Conservation (phyloP, 2,888 invertebrate species). For the Rhagonycha lutea region DNA sequence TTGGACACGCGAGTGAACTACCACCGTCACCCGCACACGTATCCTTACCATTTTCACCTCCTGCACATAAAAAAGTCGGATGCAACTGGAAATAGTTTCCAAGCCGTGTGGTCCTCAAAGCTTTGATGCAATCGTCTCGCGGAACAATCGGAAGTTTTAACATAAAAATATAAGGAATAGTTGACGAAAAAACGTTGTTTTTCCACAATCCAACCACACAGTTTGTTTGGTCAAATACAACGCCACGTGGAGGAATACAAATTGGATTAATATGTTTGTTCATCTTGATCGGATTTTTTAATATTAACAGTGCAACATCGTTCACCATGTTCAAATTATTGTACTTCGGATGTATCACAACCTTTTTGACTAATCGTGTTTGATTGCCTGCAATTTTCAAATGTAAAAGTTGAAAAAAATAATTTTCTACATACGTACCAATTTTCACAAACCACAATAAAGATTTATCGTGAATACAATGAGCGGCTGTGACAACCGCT, state of each 20-base stretch:
- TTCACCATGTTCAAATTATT: constrained; percentile 67
- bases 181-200: constrained; percentile 53
- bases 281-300: constrained; percentile 61
- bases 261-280: constrained; percentile 69
- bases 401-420: not conserved
- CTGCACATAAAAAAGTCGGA: constrained; percentile 75
- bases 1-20: constrained; percentile 74
- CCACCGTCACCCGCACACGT: constrained; percentile 78
- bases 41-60: constrained; percentile 71
- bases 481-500: constrained; percentile 76
- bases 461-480: constrained; percentile 60
- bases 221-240: constrained; percentile 54
- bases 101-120: constrained; percentile 67
- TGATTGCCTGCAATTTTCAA: constrained; percentile 54
- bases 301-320: constrained; percentile 71
- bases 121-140: constrained; percentile 45
- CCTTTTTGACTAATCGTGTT: constrained; percentile 62
- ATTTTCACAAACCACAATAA: constrained; percentile 30
- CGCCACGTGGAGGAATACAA: constrained; percentile 61
- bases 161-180: constrained; percentile 60
- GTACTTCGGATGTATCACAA: constrained; percentile 63
- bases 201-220: constrained; percentile 76
- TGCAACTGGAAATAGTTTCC: constrained; percentile 69
- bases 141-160: constrained; percentile 71
- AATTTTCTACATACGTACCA: constrained; percentile 12